Percentiles rank a stretch among this genome's conserved stretches.
These are phyloP conservation scores for Ciconia stormi DNA, from an alignment of 2,113 vertebrate genomes.

Conservation along the genomic window DNA sequence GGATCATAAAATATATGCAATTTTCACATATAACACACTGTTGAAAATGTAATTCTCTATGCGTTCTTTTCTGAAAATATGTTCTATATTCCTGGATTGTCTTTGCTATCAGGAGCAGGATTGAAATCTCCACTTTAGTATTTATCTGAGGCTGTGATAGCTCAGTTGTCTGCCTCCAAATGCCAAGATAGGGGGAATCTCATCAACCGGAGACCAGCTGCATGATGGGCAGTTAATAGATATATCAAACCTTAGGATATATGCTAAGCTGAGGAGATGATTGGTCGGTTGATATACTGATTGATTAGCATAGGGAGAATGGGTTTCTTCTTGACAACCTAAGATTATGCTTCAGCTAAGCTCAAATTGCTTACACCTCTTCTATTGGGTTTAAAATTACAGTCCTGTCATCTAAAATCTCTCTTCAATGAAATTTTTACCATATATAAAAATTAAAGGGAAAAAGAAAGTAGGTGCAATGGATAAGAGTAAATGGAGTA, in stretches of 20 bases:
- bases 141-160: slow-evolving; percentile 97
- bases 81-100: slow-evolving; percentile 84
- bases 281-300: slow-evolving; percentile 91
- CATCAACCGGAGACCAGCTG: slow-evolving; percentile 85
- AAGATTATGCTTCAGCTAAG: slow-evolving; percentile 92
- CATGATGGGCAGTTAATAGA: slow-evolving; percentile 96
- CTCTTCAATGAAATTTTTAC: slow-evolving; percentile 96
- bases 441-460: slow-evolving; percentile 98
- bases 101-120: slow-evolving; percentile 84
- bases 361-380: slow-evolving; percentile 96
- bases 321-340: slow-evolving; percentile 96
- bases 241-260: slow-evolving; percentile 95
- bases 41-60: slow-evolving; percentile 74
- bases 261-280: slow-evolving; percentile 94
- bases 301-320: slow-evolving; percentile 98
- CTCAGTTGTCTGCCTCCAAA: slow-evolving; percentile 94
- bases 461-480: slow-evolving; percentile 77
- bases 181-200: slow-evolving; percentile 92
- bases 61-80: slow-evolving; percentile 73
- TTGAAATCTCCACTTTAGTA: slow-evolving; percentile 95
- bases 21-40: slow-evolving; percentile 44
- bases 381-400: slow-evolving; percentile 96
- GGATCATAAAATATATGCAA: slow-evolving; percentile 66
- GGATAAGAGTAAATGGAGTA: slow-evolving; percentile 81
- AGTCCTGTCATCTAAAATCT: slow-evolving; percentile 97